phyloP scores from a whole-genome alignment of 1,140 invertebrate species.

The Ooceraea biroi region DNA sequence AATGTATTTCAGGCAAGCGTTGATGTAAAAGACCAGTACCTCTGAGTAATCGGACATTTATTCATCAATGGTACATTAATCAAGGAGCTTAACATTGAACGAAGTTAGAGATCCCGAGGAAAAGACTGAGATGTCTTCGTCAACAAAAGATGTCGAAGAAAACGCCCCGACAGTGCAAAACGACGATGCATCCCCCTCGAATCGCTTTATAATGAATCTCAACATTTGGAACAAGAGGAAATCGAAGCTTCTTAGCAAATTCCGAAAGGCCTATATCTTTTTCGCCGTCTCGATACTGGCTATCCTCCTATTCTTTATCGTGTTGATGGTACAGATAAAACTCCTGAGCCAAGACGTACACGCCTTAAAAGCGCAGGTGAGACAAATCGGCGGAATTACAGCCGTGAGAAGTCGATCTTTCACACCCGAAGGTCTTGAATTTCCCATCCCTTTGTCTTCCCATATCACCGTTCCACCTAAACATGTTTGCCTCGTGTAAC shows the following conservation, averaged over 20 bases:
- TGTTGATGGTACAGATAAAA: slow-evolving; percentile 16
- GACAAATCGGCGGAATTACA: not conserved
- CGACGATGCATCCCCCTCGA: no score
- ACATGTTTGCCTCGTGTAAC: slow-evolving; percentile 3
- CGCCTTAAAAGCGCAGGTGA: slow-evolving; percentile 77
- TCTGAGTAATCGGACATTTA: not conserved
- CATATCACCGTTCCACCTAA: not conserved
- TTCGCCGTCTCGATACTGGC: no score
- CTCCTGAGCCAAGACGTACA: slow-evolving; percentile 73
- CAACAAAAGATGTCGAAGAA: not conserved
- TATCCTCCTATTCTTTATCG: slow-evolving; percentile 61
- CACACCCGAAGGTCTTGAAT: not conserved
- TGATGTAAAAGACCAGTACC: not conserved
- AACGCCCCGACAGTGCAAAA: no score
- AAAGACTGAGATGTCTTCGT: not conserved
- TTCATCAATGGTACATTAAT: no score
- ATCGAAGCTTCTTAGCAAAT: no score
- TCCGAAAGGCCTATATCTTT: no score
- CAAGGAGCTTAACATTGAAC: not conserved
- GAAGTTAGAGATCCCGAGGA: not conserved
- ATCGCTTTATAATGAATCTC: not conserved
- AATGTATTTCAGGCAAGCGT: slow-evolving; percentile 1
- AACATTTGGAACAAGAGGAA: slow-evolving; percentile 2
- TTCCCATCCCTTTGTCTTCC: not conserved
- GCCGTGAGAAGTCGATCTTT: not conserved